phyloP scores from a whole-genome alignment of 92 coral and sea anemone species.

The Phenganax subtilis region DNA sequence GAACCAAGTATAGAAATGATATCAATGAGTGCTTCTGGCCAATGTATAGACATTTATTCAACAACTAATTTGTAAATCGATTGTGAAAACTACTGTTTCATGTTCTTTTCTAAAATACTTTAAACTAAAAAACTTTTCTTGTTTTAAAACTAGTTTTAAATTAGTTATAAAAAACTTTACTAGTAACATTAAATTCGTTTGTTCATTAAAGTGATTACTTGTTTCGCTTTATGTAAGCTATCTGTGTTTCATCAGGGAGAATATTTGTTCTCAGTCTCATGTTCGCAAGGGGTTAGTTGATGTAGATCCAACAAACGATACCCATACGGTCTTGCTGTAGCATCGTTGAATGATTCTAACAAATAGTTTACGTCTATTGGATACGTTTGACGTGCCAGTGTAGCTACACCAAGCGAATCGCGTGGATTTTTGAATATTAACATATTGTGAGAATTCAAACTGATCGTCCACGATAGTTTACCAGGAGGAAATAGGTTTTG shows the following conservation, averaged over 20 bases:
- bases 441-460: constrained; percentile 43
- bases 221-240: constrained; percentile 36
- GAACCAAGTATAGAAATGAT: too few relatives aligned
- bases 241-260: constrained; percentile 44
- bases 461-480: constrained; percentile 46
- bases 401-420: constrained; percentile 32
- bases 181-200: too few relatives aligned
- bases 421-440: constrained; percentile 41
- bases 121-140: too few relatives aligned
- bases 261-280: constrained; percentile 8
- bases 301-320: constrained; percentile 34
- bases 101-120: too few relatives aligned
- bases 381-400: constrained; percentile 36
- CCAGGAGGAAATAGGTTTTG: constrained; percentile 47
- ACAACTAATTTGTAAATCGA: too few relatives aligned
- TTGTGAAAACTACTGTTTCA: too few relatives aligned
- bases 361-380: constrained; percentile 26
- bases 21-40: too few relatives aligned
- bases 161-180: too few relatives aligned
- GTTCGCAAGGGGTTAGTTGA: constrained; percentile 16
- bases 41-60: too few relatives aligned
- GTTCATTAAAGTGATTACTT: neutral
- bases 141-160: too few relatives aligned
- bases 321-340: constrained; percentile 20
- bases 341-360: constrained; percentile 32